Base-by-base conservation (phyloP, 1,140 invertebrate species). In the Andricus grossulariae region DNA sequence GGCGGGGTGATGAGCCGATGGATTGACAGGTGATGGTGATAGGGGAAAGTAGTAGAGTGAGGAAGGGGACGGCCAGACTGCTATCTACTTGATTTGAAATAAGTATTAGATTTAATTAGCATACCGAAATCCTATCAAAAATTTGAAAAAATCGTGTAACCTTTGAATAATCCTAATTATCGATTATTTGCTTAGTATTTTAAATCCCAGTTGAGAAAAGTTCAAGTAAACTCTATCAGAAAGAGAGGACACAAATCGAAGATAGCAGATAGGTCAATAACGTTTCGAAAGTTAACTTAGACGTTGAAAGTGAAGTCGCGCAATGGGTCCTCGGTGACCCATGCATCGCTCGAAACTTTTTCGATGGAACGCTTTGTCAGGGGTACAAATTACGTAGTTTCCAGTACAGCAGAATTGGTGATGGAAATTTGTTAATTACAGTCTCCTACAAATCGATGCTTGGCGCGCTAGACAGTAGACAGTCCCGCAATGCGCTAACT, bases 401-500 rank as follows among this genome's bases (percentile, higher is more conserved):
- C 57, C 25, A 66, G 57, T 66, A 32, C 57, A 32, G 57, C 15
- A 66, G 57, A 66, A 66, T 66, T 25, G 32, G 57, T 66, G 57
- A 66, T 66, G 57, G 57, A 66, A 66, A 66, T 66, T 66, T 66
- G 57, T 66, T 66, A 66, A 66, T 66, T 66, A 21, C 21, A 32
- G 57, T 66, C 21, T 25, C 10, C 25, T 12, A 13, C 10, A 32
- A 66, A 66, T 66, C 57, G 57, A 66, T 66, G 21, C 25, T 25
- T 66, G 21, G 21, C 15, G 32, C 57, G 32, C 57, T 66, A 45
- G 39, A 45, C 39, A 45, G 39, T 2, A 45, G 39, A 45, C 39
- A 45, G 39, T 45, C 39, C 39, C 39, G 57, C 57, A 66, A 66
- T 32, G 21, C 21, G 21, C 32, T 66, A 66, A 66, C 57, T 66